phyloP scores from a whole-genome alignment of 1,140 invertebrate genomes.

The Streblospio benedicti region DNA sequence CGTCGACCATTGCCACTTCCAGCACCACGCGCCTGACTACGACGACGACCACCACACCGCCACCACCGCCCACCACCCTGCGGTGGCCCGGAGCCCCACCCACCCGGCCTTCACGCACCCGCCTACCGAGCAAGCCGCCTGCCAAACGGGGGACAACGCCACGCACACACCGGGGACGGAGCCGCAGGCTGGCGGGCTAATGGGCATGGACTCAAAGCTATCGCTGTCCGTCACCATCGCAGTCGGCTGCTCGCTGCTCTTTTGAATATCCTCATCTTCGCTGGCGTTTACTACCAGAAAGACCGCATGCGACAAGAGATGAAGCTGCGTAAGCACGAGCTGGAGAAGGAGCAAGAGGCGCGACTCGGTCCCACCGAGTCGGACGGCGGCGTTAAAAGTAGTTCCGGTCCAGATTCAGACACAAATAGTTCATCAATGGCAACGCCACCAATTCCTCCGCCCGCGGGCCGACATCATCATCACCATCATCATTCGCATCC shows the following conservation, averaged over 20 bases:
- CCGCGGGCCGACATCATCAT: too few relatives aligned
- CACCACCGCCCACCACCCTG: background rate
- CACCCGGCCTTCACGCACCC: constrained; percentile 29
- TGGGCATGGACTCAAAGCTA: constrained; percentile 36
- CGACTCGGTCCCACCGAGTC: too few relatives aligned
- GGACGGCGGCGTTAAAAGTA: too few relatives aligned
- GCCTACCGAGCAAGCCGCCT: background rate
- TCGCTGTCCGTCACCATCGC: constrained; percentile 83
- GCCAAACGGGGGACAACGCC: background rate
- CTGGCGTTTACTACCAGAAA: constrained; percentile 84
- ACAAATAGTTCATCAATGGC: too few relatives aligned
- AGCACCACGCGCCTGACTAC: constrained; percentile 3
- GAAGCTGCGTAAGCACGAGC: background rate
- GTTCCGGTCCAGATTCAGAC: too few relatives aligned
- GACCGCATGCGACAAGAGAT: constrained; percentile 46
- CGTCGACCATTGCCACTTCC: background rate
- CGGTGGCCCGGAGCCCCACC: constrained; percentile 14
- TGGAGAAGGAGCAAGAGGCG: background rate
- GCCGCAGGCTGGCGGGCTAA: constrained; percentile 27
- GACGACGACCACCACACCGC: constrained; percentile 4
- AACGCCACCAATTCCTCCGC: too few relatives aligned
- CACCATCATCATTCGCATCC: too few relatives aligned
- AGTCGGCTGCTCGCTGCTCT: constrained; percentile 81
- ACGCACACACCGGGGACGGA: background rate
- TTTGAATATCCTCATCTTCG: constrained; percentile 87